Percentiles rank a stretch among this genome's conserved stretches.
phyloP scores from a whole-genome alignment of 2,888 invertebrate genomes.

The Clepsis dumicolana region DNA sequence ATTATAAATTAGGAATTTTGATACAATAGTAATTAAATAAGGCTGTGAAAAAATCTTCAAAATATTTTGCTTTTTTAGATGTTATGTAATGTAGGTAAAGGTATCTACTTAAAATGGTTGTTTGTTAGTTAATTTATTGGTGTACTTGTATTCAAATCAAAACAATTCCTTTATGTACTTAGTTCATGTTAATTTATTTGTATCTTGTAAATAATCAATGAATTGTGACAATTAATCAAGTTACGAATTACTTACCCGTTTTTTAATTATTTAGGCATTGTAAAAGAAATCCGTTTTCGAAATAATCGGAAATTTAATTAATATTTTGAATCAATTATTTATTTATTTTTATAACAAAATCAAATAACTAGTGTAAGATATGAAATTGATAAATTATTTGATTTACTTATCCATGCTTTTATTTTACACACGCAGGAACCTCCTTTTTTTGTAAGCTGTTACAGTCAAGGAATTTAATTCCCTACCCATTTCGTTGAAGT shows the following conservation, averaged over 20 bases:
- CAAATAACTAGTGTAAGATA: constrained; percentile 18
- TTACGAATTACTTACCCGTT: too few species aligned
- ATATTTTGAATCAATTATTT: neutral
- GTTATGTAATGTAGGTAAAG: neutral
- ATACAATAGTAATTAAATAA: constrained; percentile 8
- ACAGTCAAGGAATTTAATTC: too few species aligned
- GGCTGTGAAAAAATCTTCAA: constrained; percentile 16
- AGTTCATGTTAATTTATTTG: neutral
- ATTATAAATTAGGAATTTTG: neutral
- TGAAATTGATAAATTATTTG: constrained; percentile 30
- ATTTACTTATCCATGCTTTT: constrained; percentile 25
- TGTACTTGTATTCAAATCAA: neutral
- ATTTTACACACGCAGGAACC: constrained; percentile 1
- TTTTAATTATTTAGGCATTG: too few species aligned
- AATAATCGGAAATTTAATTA: constrained; percentile 3
- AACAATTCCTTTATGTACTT: neutral
- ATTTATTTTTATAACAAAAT: constrained; percentile 20
- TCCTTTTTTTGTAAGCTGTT: too few species aligned
- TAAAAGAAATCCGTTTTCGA: neutral
- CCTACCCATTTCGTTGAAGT: too few species aligned
- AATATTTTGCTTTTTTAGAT: constrained; percentile 1
- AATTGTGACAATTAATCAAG: neutral
- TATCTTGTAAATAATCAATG: neutral
- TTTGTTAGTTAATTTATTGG: neutral
- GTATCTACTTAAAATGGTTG: neutral